Conservation (phyloP, 2,797 vertebrate species). For the Bucorvus abyssinicus region DNA sequence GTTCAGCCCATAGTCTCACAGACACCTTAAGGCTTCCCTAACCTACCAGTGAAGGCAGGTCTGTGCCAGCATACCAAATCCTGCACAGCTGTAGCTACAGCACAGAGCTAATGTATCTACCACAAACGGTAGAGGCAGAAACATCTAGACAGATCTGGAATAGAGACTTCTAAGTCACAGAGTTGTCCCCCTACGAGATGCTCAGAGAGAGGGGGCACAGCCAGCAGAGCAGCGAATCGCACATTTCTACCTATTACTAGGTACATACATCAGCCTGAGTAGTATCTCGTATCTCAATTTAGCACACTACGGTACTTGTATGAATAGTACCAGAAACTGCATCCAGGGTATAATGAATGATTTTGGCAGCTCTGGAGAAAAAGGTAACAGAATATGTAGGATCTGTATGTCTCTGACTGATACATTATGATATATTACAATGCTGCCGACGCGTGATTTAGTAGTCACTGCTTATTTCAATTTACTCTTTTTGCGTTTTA, state of each 20-base stretch:
- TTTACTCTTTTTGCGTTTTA: slow-evolving; percentile 88
- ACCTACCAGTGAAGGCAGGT: background rate
- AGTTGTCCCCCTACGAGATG: background rate
- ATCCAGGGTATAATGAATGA: slow-evolving; percentile 36
- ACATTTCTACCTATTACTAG: background rate
- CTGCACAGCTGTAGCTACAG: background rate
- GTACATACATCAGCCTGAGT: background rate
- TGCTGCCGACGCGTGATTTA: slow-evolving; percentile 79
- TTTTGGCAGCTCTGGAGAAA: slow-evolving; percentile 55
- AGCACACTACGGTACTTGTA: background rate
- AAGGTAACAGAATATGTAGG: slow-evolving; percentile 61
- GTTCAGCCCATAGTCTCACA: background rate
- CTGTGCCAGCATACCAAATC: background rate
- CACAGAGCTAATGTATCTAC: background rate
- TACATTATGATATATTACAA: slow-evolving; percentile 74
- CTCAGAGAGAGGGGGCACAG: background rate
- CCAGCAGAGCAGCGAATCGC: background rate
- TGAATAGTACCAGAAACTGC: background rate
- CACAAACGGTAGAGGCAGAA: background rate
- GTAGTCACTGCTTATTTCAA: slow-evolving; percentile 86
- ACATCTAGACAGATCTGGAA: background rate
- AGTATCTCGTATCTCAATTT: background rate
- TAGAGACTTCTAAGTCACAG: background rate
- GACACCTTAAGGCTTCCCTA: background rate
- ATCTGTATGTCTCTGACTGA: slow-evolving; percentile 72